Conservation (phyloP, 2,888 invertebrate genomes). For the Dyspetes luteomarginatus region DNA sequence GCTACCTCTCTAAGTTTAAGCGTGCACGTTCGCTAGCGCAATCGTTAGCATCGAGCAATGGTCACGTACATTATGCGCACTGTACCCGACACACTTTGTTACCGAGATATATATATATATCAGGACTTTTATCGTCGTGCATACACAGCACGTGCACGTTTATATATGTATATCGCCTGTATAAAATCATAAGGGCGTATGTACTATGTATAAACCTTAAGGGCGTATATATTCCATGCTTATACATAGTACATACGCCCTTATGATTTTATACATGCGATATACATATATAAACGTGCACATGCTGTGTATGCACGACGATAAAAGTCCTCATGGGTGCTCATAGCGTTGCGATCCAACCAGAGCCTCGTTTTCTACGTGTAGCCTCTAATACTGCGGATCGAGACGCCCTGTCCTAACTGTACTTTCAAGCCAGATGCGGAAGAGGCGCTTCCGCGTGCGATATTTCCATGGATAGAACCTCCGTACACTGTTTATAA, state of each 20-base stretch:
- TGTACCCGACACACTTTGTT: not conserved
- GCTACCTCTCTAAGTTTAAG: constrained; percentile 7
- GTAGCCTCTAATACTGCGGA: constrained; percentile 50
- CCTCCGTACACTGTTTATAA: no score
- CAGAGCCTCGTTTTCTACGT: constrained; percentile 18
- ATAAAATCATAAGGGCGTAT: no score
- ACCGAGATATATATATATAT: not conserved
- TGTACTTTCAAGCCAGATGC: constrained; percentile 73
- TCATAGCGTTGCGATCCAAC: constrained; percentile 30
- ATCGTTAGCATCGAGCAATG: constrained; percentile 55
- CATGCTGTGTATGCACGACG: no score
- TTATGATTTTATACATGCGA: no score
- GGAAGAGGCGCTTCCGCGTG: constrained; percentile 75
- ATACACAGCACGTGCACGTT: constrained; percentile 15
- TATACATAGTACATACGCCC: no score
- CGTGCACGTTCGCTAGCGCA: constrained; percentile 43
- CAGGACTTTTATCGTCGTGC: constrained; percentile 7
- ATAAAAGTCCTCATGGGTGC: constrained; percentile 20
- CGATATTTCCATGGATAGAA: constrained; percentile 57
- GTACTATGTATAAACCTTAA: no score
- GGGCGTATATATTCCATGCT: no score
- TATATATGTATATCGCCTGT: no score
- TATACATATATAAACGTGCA: no score
- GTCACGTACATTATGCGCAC: constrained; percentile 14
- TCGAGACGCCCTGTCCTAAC: constrained; percentile 69